A percentile compares a stretch with the other conserved stretches of the same genome.
phyloP scores from a whole-genome alignment of 1,140 invertebrate genomes.

The Onthophagus taurus region DNA sequence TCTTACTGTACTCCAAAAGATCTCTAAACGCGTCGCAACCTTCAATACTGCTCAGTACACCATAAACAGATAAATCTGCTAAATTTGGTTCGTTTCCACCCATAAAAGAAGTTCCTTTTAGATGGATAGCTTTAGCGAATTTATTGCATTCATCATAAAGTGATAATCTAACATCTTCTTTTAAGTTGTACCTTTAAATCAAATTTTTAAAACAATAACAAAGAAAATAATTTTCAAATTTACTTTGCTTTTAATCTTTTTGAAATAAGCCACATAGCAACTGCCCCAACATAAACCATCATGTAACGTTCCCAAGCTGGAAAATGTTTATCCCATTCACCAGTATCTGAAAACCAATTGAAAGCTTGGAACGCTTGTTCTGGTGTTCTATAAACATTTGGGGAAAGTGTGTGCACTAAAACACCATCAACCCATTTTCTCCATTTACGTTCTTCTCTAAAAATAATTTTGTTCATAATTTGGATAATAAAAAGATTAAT shows the following conservation, averaged over 20 bases:
- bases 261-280: conserved; percentile 88
- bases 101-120: conserved; percentile 64
- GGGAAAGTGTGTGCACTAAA: conserved; percentile 87
- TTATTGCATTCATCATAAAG: conserved; percentile 81
- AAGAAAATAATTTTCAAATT: background rate
- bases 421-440: conserved; percentile 87
- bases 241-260: conserved; percentile 80
- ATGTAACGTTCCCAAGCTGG: conserved; percentile 71
- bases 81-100: conserved; percentile 83
- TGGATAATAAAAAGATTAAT: conserved; percentile 11
- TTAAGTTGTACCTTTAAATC: conserved; percentile 66
- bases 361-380: conserved; percentile 83
- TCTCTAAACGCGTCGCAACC: conserved; percentile 90
- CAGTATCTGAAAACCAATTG: conserved; percentile 81
- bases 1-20: conserved; percentile 59
- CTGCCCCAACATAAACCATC: conserved; percentile 89
- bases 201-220: background rate
- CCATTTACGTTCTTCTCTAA: conserved; percentile 88
- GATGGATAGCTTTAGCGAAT: conserved; percentile 67
- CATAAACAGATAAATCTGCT: conserved; percentile 89
- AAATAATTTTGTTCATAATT: conserved; percentile 22
- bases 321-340: conserved; percentile 88
- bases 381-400: conserved; percentile 89
- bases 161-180: conserved; percentile 80
- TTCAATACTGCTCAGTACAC: conserved; percentile 89